Evolutionary conservation across 2,888 invertebrate species (phyloP).

Genomic region (Artemia sinica): DNA sequence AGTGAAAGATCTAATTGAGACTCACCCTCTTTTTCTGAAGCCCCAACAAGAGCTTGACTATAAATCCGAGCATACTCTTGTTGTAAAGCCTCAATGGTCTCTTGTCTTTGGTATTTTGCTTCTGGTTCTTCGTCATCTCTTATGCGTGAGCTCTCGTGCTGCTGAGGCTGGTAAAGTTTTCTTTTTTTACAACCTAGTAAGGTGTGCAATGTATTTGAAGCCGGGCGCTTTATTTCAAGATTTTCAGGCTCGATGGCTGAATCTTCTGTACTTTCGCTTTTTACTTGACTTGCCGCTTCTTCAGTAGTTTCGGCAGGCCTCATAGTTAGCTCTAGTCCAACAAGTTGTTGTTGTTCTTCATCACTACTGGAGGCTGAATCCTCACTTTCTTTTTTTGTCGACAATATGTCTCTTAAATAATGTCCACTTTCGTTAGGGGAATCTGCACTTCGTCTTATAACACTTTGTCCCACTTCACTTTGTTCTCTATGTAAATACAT

Average conservation of each 20-base stretch:
- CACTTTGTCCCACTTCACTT: conserved; percentile 15
- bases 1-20: conserved; percentile 7
- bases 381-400: conserved; percentile 15
- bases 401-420: conserved; percentile 3
- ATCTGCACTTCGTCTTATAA: conserved; percentile 21
- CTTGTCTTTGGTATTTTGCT: conserved; percentile 64
- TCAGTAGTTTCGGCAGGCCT: conserved; percentile 1
- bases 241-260: conserved; percentile 16
- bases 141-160: conserved; percentile 43
- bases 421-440: conserved; percentile 13
- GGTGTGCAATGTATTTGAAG: conserved; percentile 39
- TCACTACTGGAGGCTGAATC: conserved; percentile 15
- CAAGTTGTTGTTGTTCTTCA: conserved; percentile 18
- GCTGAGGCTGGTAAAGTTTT: conserved; percentile 86
- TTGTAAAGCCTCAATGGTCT: conserved; percentile 59
- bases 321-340: conserved; percentile 16
- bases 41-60: conserved; percentile 13
- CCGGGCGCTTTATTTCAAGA: neutral
- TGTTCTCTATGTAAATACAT: conserved; percentile 18
- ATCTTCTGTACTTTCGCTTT: conserved; percentile 14
- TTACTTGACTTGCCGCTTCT: neutral
- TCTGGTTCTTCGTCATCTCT: conserved; percentile 56
- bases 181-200: conserved; percentile 88
- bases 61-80: conserved; percentile 10
- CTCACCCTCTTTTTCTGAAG: conserved; percentile 20